These are phyloP conservation scores for Tenthredo mesomela DNA, from an alignment of 2,888 invertebrate genomes.

Conservation along the genomic window DNA sequence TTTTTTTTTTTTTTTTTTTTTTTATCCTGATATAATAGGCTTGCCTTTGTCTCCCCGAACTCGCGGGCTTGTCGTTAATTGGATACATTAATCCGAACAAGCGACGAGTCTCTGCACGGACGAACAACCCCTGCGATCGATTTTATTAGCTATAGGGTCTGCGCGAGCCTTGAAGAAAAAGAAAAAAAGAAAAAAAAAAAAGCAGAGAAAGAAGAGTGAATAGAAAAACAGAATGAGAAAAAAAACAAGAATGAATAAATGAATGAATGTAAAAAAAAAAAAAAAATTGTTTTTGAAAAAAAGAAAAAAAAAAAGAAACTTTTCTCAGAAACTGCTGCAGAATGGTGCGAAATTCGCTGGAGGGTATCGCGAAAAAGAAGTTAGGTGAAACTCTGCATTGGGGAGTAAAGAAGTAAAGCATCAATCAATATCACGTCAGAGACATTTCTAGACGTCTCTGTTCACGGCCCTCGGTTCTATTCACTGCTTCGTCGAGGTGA, in stretches of 20 bases:
- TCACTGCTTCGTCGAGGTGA: not conserved
- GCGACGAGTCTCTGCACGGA: constrained; percentile 36
- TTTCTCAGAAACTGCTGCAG: too few relatives aligned
- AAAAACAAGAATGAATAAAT: not conserved
- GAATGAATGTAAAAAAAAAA: not conserved
- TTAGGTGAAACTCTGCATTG: constrained; percentile 37
- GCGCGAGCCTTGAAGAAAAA: not conserved
- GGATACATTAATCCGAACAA: constrained; percentile 42
- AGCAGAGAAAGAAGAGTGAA: not conserved
- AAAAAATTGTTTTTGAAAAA: not conserved
- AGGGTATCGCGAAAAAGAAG: not conserved
- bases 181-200: not conserved
- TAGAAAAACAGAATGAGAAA: not conserved
- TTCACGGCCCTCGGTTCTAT: constrained; percentile 24
- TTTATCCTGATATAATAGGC: constrained; percentile 9
- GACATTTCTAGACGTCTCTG: constrained; percentile 50
- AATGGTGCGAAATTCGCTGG: not conserved
- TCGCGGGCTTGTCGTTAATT: constrained; percentile 11
- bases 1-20: too few relatives aligned
- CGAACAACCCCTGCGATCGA: constrained; percentile 15
- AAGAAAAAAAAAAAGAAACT: not conserved
- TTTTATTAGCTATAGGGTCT: not conserved
- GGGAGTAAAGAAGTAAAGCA: constrained; percentile 34
- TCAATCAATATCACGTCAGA: constrained; percentile 52
- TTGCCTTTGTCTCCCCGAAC: constrained; percentile 9